These are phyloP conservation scores for Gymnocheta viridis DNA, from an alignment of 2,888 invertebrate genomes.

Conservation along the genomic window DNA sequence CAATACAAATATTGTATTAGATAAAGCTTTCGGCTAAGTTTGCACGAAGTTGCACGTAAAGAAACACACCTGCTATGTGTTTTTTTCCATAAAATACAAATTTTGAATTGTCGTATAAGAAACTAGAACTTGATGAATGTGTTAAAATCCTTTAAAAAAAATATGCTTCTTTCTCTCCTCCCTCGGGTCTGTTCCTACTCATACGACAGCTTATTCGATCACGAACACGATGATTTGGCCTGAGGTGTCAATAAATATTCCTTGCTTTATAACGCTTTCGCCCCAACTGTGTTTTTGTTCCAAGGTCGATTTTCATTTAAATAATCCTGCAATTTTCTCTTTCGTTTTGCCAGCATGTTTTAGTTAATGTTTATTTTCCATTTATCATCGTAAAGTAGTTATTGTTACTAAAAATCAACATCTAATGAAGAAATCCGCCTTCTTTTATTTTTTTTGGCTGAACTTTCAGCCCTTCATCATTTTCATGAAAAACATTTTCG, in stretches of 20 bases:
- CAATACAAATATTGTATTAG: too few species aligned
- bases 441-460: background rate
- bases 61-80: too few species aligned
- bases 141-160: too few species aligned
- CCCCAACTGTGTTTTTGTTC: constrained; percentile 40
- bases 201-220: too few species aligned
- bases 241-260: background rate
- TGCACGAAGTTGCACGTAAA: too few species aligned
- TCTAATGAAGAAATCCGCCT: constrained; percentile 7
- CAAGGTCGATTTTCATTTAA: constrained; percentile 6
- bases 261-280: background rate
- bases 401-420: background rate
- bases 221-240: background rate
- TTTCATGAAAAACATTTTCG: background rate
- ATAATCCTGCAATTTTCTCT: background rate
- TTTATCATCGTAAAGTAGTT: constrained; percentile 3
- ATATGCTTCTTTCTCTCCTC: too few species aligned
- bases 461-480: constrained; percentile 12
- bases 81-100: too few species aligned
- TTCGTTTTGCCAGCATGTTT: constrained; percentile 10
- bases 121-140: too few species aligned
- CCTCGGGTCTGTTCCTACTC: too few species aligned
- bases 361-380: constrained; percentile 19
- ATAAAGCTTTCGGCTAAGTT: too few species aligned
- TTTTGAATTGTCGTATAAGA: too few species aligned